Evolutionary conservation across 30 jellyfish, hydroid and myxozoan genomes (phyloP).

Genomic region (Cassiopea xamachana): DNA sequence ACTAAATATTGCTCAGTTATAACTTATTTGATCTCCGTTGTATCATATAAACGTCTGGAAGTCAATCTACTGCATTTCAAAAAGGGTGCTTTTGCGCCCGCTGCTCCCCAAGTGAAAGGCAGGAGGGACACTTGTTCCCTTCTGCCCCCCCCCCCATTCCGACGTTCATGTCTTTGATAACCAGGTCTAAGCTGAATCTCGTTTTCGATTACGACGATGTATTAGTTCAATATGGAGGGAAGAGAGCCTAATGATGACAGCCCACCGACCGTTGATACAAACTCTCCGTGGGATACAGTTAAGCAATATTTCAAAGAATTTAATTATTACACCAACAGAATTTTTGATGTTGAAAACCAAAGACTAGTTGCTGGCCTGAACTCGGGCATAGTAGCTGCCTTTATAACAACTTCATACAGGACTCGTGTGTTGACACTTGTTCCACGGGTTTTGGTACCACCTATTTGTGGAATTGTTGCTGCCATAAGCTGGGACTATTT

Average conservation of each 20-base stretch:
- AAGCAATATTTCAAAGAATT: neutral
- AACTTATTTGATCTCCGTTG: too few species aligned
- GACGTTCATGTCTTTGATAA: too few species aligned
- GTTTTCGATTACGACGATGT: too few species aligned
- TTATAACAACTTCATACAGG: constrained; percentile 56
- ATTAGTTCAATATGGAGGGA: constrained; percentile 25
- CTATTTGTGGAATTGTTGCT: constrained; percentile 67
- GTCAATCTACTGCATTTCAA: too few species aligned
- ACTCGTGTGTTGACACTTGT: constrained; percentile 31
- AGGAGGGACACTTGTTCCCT: too few species aligned
- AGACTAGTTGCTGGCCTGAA: constrained; percentile 60
- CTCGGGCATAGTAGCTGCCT: constrained; percentile 66
- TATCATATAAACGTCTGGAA: too few species aligned
- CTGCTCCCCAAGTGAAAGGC: too few species aligned
- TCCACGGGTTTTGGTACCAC: constrained; percentile 50
- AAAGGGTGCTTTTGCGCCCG: too few species aligned
- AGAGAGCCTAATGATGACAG: neutral
- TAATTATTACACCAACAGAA: constrained; percentile 23
- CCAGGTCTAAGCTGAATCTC: too few species aligned
- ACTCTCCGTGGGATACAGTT: neutral
- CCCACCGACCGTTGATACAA: neutral
- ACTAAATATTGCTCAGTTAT: too few species aligned
- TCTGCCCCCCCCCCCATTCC: too few species aligned
- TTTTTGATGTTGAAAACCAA: constrained; percentile 65
- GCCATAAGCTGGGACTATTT: constrained; percentile 53